A percentile compares a stretch with the other conserved stretches of the same genome.
Conservation (phyloP, 2,888 invertebrate genomes). For the Cyaniris semiargus region DNA sequence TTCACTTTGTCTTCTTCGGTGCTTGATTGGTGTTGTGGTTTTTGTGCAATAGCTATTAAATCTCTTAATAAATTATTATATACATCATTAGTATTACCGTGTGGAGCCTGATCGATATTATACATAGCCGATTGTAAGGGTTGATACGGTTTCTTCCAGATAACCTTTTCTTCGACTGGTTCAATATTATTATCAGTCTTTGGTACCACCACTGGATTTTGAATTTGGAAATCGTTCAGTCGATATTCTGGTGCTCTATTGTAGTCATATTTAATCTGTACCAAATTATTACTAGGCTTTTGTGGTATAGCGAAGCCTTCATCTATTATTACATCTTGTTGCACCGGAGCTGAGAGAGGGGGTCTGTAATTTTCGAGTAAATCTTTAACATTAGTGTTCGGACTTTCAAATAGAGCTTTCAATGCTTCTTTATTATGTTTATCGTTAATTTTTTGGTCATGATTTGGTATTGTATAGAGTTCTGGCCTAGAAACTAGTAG, state of each 20-base stretch:
- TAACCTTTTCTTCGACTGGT: neutral
- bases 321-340: neutral
- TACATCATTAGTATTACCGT: neutral
- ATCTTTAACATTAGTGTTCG: neutral
- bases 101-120: neutral
- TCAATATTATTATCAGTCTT: neutral
- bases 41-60: neutral
- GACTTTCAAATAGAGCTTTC: neutral
- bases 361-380: constrained; percentile 22
- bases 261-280: neutral
- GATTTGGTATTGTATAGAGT: neutral
- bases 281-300: neutral
- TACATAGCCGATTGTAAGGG: neutral
- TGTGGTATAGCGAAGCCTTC: neutral
- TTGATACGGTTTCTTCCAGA: neutral
- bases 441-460: neutral
- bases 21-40: neutral
- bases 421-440: neutral
- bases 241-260: neutral
- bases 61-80: neutral
- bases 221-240: neutral
- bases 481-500: neutral
- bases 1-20: neutral
- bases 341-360: neutral
- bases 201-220: neutral